phyloP scores from a whole-genome alignment of 2,888 invertebrate species.

The Drosophila diplacantha region DNA sequence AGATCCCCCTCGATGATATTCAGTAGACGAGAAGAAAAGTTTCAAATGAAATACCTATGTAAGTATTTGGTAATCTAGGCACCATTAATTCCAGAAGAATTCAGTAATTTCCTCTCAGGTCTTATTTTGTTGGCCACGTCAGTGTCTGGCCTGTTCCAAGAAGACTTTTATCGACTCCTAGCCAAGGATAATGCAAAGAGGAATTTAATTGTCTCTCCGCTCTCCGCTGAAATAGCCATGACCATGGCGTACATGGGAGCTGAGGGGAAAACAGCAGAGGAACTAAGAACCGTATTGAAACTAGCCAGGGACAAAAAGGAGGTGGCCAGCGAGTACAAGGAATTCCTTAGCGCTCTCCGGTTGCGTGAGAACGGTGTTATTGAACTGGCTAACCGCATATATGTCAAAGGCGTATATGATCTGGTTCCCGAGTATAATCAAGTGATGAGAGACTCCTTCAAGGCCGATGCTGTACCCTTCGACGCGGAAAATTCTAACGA shows the following conservation, averaged over 20 bases:
- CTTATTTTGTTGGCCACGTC: slow-evolving; percentile 7
- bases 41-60: no score
- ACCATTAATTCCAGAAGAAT: no score
- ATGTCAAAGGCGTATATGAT: background rate
- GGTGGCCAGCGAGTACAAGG: no score
- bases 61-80: no score
- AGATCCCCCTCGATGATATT: no score
- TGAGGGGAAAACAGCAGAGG: slow-evolving; percentile 2
- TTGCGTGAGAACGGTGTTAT: slow-evolving; percentile 2
- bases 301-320: background rate
- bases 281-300: background rate
- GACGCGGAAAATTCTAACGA: accelerated
- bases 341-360: background rate
- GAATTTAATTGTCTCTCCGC: slow-evolving; percentile 1
- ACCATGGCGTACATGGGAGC: slow-evolving; percentile 19
- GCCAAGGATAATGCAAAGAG: background rate
- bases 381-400: slow-evolving; percentile 9
- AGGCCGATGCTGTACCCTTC: background rate
- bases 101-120: background rate
- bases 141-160: slow-evolving; percentile 2
- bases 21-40: no score
- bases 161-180: slow-evolving; percentile 5
- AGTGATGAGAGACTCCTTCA: slow-evolving; percentile 5
- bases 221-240: slow-evolving; percentile 4
- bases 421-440: background rate